These are phyloP conservation scores for Magallana angulata DNA, from an alignment of 1,140 invertebrate species.

Conservation along the genomic window DNA sequence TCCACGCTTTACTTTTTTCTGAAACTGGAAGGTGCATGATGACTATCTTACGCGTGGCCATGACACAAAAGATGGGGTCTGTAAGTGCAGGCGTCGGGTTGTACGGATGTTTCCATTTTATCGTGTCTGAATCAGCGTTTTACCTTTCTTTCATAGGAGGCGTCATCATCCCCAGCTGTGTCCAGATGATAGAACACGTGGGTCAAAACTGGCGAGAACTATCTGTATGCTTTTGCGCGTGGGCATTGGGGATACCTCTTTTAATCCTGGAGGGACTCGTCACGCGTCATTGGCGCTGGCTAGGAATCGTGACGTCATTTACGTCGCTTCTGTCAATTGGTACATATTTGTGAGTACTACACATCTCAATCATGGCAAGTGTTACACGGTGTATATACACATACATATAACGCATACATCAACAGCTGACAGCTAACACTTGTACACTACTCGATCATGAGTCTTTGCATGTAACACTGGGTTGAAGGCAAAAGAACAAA, in stretches of 20 bases:
- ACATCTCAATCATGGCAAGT: not conserved
- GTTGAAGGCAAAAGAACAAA: not conserved
- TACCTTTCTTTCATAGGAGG: slow-evolving; percentile 58
- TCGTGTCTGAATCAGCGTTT: not conserved
- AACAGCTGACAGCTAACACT: not conserved
- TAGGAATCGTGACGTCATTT: slow-evolving; percentile 68
- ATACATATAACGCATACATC: not conserved
- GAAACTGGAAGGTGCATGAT: too few relatives aligned
- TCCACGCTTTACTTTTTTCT: too few relatives aligned
- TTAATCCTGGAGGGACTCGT: slow-evolving; percentile 65
- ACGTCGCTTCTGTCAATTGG: slow-evolving; percentile 67
- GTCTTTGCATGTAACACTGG: not conserved
- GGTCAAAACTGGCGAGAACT: slow-evolving; percentile 72
- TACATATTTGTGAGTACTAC: slow-evolving; percentile 72
- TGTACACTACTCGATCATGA: not conserved
- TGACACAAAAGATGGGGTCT: too few relatives aligned
- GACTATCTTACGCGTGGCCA: too few relatives aligned
- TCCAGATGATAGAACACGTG: slow-evolving; percentile 68
- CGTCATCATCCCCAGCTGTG: slow-evolving; percentile 68
- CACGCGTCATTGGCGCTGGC: slow-evolving; percentile 69
- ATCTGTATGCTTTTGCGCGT: slow-evolving; percentile 68
- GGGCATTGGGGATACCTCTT: slow-evolving; percentile 67
- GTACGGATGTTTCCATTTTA: not conserved
- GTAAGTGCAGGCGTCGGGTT: too few relatives aligned
- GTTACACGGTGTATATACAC: too few relatives aligned